Conservation (phyloP, 2,797 vertebrate species). For the Huso huso region DNA sequence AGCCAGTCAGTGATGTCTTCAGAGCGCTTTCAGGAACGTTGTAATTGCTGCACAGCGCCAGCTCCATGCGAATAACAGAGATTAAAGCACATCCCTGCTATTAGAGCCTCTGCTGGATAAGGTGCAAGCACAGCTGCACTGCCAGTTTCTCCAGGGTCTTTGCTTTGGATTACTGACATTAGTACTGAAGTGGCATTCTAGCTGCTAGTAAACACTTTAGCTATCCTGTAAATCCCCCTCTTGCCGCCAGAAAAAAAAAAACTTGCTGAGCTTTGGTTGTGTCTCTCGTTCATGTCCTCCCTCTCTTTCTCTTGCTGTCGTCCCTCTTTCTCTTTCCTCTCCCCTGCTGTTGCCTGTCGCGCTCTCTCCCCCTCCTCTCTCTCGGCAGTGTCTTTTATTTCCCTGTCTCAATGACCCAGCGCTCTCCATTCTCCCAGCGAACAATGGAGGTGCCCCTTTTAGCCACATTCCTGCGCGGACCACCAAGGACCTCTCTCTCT, state of each 20-base stretch:
- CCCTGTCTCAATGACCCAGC: conserved; percentile 78
- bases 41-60: too few species aligned
- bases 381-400: conserved; percentile 52
- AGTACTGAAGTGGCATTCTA: not conserved
- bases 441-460: conserved; percentile 82
- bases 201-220: not conserved
- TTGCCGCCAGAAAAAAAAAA: not conserved
- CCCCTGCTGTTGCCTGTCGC: conserved; percentile 20
- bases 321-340: not conserved
- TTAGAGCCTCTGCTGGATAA: too few species aligned
- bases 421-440: conserved; percentile 77
- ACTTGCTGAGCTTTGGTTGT: not conserved
- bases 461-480: conserved; percentile 80
- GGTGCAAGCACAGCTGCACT: too few species aligned
- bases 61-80: too few species aligned
- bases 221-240: not conserved
- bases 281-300: not conserved
- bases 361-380: conserved; percentile 45
- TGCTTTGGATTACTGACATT: too few species aligned
- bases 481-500: conserved; percentile 69
- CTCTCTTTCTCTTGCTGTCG: not conserved
- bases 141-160: too few species aligned
- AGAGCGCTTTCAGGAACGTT: too few species aligned
- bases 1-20: too few species aligned
- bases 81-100: too few species aligned